phyloP scores from a whole-genome alignment of 2,888 invertebrate species.

The Lepidocyrtinus sp. region DNA sequence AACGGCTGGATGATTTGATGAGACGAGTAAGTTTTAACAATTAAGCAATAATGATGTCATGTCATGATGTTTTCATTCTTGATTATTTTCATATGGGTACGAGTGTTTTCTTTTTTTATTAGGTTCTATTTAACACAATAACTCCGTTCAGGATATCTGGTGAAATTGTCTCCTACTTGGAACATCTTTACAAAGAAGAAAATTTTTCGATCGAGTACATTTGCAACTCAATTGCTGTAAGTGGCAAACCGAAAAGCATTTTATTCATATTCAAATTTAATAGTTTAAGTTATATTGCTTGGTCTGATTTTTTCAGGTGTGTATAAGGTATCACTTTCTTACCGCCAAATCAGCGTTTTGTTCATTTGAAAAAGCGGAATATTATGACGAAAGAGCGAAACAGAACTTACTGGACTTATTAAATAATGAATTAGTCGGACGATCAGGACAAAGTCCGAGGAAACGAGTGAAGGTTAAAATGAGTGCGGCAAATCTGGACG shows the following conservation, averaged over 20 bases:
- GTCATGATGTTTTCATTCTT: neutral
- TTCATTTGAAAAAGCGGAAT: neutral
- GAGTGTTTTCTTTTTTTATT: constrained; percentile 13
- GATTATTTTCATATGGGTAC: neutral
- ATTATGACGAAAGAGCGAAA: constrained; percentile 16
- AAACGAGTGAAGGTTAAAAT: constrained; percentile 18
- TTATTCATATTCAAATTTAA: neutral
- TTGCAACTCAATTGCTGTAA: constrained; percentile 46
- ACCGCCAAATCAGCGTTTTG: constrained; percentile 59
- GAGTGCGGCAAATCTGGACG: neutral
- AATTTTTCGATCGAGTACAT: constrained; percentile 56
- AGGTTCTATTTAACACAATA: constrained; percentile 51
- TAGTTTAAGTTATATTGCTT: neutral
- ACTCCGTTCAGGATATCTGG: constrained; percentile 59
- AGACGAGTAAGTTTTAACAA: constrained; percentile 38
- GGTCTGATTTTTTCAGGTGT: constrained; percentile 56
- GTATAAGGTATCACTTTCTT: constrained; percentile 63
- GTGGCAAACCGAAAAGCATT: neutral
- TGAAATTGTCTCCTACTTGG: constrained; percentile 51
- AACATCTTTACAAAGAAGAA: constrained; percentile 45
- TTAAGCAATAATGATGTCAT: neutral
- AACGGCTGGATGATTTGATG: constrained; percentile 57
- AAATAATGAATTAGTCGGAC: neutral
- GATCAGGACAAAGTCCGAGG: constrained; percentile 9
- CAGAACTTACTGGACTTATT: constrained; percentile 2